Conservation (phyloP, 2,113 vertebrate species). For the Neolamprologus hecqui region DNA sequence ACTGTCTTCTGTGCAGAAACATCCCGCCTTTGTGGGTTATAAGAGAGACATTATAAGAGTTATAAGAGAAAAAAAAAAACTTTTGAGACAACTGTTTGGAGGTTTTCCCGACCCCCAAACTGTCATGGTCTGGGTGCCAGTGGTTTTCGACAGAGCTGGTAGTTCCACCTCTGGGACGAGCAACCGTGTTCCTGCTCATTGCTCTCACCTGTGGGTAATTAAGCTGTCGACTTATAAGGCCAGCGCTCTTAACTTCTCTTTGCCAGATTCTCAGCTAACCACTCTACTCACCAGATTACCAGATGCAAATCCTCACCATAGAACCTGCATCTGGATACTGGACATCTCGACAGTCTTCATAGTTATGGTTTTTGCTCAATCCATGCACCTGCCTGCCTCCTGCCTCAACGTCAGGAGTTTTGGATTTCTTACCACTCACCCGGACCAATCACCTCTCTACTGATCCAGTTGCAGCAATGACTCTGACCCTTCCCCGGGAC, state of each 20-base stretch:
- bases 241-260: neutral
- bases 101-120: neutral
- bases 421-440: neutral
- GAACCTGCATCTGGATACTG: neutral
- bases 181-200: neutral
- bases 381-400: neutral
- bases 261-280: neutral
- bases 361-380: rapidly evolving
- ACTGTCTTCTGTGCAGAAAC: neutral
- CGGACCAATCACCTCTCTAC: neutral
- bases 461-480: neutral
- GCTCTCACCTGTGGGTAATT: neutral
- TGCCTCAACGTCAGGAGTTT: neutral
- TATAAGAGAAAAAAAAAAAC: rapidly evolving
- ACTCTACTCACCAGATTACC: neutral
- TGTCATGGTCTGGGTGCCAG: neutral
- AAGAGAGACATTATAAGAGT: neutral
- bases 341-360: neutral
- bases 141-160: neutral
- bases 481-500: neutral
- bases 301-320: neutral
- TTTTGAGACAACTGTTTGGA: neutral
- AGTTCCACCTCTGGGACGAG: neutral
- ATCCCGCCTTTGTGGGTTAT: rapidly evolving
- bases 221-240: neutral